Evolutionary conservation across 2,888 invertebrate genomes (phyloP), one percentile per base, ranked within the genome.

Genomic region (Mesopsocus fuscifrons): DNA sequence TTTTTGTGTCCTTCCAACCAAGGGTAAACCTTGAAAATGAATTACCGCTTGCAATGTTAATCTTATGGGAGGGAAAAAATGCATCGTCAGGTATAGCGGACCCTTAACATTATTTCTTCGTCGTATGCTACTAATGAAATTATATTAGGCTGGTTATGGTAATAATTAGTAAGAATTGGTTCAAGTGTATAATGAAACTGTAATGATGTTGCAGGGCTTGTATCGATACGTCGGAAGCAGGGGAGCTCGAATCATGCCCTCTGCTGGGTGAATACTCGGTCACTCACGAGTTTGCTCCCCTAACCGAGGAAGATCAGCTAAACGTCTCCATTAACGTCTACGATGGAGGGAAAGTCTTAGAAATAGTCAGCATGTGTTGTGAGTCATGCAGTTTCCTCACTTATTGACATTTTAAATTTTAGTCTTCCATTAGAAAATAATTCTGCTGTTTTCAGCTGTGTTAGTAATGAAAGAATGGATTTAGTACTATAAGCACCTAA

Each of bases 331-430:
- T 92, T 45, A 94, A 97, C 58, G 82, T 98, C 34, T 80, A 91
- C 54, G 81, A 91, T 52, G 74, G 81, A 13, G 97, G 97, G 20
- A 77, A 92, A 56, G 68, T 81, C 0, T 63, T 97, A 44, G 95
- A 98, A 65, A 76, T 98, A 41, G 92, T 91, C 43, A 84, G 88
- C 51, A 80, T 91, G 71, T 85, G 88, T 59, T 89, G 92, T 92
- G 65, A 76, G 82, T 74, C 49, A 5, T 33, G 1, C 42, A 15
- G 8, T 31, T 45, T 23, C 30, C 4, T 26, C 15, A 31, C 17
- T 32, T 20, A 2, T 5, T 23, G 6, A 13, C 3, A 2, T 6
- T 33, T 1, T 26, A 20, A 13, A 31, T 38, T 45, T 32, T 41
- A 5, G 13, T 41, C 21, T 18, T 8, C 23, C 42, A 15, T 13